Evolutionary conservation across 2,113 vertebrate genomes (phyloP).

Genomic region (Sebastes schlegelii): DNA sequence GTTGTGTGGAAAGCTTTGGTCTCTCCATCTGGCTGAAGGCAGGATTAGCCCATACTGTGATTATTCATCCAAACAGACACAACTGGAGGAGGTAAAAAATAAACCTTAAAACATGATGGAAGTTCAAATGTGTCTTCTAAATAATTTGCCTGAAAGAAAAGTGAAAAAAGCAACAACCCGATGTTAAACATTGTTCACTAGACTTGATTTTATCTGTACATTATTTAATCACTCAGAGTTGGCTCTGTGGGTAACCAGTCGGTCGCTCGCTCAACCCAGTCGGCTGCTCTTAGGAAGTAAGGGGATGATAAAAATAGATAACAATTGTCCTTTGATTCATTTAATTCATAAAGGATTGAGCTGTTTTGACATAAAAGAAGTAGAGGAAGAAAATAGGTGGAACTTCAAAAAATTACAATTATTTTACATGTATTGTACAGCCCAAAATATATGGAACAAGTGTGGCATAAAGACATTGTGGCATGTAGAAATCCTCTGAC

Average conservation of each 20-base stretch:
- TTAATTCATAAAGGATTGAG: not conserved
- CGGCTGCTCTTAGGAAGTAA: no score
- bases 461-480: not conserved
- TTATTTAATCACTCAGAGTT: no score
- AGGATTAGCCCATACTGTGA: conserved; percentile 5
- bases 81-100: not conserved
- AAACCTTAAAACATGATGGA: not conserved
- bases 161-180: not conserved
- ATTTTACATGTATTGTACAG: not conserved
- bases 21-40: conserved; percentile 10
- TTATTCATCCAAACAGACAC: not conserved
- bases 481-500: not conserved
- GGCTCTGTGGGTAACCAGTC: no score
- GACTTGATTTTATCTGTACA: not conserved
- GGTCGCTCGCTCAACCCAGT: no score
- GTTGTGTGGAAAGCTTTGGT: conserved; percentile 18
- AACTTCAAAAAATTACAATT: not conserved
- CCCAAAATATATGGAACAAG: not conserved
- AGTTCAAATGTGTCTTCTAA: not conserved
- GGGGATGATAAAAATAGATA: not conserved
- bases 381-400: not conserved
- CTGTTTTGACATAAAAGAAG: not conserved
- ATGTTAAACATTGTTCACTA: not conserved
- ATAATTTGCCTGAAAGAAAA: not conserved
- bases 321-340: not conserved